Evolutionary conservation across 2,113 vertebrate species (phyloP), one percentile per base, ranked within the genome.

Genomic region (Egretta garzetta): DNA sequence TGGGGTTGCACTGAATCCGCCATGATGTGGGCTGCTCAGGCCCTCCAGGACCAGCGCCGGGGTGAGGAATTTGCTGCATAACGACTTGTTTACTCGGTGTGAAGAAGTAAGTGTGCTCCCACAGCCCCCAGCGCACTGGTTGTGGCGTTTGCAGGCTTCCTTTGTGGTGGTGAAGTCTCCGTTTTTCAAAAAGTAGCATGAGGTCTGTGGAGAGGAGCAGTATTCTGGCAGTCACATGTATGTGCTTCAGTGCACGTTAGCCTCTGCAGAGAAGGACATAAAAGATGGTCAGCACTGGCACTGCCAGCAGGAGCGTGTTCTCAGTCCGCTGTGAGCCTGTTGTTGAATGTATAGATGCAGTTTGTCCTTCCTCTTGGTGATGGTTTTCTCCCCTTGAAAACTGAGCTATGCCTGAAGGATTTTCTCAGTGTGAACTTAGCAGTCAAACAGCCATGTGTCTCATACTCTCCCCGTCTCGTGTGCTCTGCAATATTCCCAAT

Each of bases 381-480:
- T 22, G 11, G 24, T 27, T 85, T 85, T 74, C 66, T 37, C 14
- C 22, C n/a, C 52, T 50, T 82, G 37, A 32, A 93, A 82, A 67
- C 32, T 30, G 63, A 52, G 52, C 45, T 37, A 13, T 0, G 0
- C 74, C 37, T 50, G 26, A 37, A 79, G 19, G 45, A 4, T 71
- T 75, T 93, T 90, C 52, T 50, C 22, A 43, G 39, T 18, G 20
- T 47, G 30, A 39, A 20, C 12, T 66, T 52, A 33, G 10, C 3
- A 71, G 8, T 62, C 24, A 86, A 83, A 32, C 20, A 68, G 32
- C 41, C 3, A 0, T 8, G 4, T 74, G 68, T 33, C 43, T 53
- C 28, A 14, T 5, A 14, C 14, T 30, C 14, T 30, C 6, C 1
- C 3, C 30, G 41, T 37, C 32, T 23, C 0, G 0, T 47, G 19